phyloP scores from a whole-genome alignment of 2,113 vertebrate genomes.

The Caretta caretta region DNA sequence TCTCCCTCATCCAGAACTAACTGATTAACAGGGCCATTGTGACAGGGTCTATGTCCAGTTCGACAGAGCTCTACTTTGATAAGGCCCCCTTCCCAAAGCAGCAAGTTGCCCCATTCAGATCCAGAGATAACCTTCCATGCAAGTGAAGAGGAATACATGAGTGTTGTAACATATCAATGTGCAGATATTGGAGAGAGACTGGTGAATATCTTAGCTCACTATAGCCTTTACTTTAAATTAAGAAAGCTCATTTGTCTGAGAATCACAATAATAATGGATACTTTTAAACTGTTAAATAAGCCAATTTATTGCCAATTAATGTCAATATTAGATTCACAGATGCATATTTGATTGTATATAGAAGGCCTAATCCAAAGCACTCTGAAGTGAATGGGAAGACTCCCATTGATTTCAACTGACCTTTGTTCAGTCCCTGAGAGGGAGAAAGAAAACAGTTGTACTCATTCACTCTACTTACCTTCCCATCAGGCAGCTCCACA shows the following conservation, averaged over 20 bases:
- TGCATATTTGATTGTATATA: neutral
- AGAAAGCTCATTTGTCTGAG: neutral
- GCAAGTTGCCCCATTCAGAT: conserved; percentile 94
- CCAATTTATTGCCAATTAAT: neutral
- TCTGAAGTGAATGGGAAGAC: conserved; percentile 1
- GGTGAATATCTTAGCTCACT: neutral
- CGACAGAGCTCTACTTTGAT: conserved; percentile 93
- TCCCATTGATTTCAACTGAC: neutral
- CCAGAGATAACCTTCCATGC: conserved; percentile 90
- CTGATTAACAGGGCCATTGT: conserved; percentile 86
- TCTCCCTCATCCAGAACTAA: conserved; percentile 90
- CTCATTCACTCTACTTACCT: conserved; percentile 76
- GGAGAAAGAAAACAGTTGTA: neutral
- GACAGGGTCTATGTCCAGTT: conserved; percentile 80
- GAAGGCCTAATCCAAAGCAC: neutral
- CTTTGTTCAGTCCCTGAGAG: neutral
- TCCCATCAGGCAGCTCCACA: conserved; percentile 92
- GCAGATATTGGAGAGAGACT: neutral
- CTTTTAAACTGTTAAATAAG: conserved; percentile 6
- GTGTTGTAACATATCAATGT: neutral
- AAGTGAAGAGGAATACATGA: neutral
- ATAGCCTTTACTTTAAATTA: neutral
- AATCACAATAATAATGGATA: neutral
- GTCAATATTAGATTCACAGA: conserved; percentile 14
- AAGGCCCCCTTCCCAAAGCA: conserved; percentile 92